Evolutionary conservation across 1,140 invertebrate genomes (phyloP).

Genomic region (Tetramorium parvispinum): DNA sequence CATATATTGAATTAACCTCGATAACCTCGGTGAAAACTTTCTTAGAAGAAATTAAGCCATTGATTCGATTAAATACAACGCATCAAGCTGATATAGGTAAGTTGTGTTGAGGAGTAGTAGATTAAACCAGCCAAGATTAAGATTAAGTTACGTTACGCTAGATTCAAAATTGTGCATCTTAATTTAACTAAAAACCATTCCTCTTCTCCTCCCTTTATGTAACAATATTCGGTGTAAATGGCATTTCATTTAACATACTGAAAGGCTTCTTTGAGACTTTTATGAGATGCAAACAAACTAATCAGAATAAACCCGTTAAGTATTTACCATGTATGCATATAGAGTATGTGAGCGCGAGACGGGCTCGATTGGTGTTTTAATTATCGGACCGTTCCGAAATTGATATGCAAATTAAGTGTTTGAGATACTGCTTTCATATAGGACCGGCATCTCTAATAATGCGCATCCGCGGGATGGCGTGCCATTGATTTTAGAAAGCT

Average conservation of each 20-base stretch:
- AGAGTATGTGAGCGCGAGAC: neutral
- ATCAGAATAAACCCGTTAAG: constrained; percentile 25
- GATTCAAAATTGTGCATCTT: neutral
- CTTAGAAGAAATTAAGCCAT: neutral
- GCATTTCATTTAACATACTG: constrained; percentile 12
- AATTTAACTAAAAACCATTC: constrained; percentile 22
- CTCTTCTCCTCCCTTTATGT: neutral
- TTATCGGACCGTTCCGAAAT: constrained; percentile 55
- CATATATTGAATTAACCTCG: neutral
- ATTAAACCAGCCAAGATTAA: neutral
- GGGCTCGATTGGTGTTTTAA: constrained; percentile 61
- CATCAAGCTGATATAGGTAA: neutral
- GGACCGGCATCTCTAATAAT: neutral
- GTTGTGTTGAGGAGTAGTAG: neutral
- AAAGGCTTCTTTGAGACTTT: neutral
- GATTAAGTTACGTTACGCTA: neutral
- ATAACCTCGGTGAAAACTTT: neutral
- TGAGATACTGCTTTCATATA: constrained; percentile 21
- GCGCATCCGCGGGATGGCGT: neutral
- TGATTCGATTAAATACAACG: neutral
- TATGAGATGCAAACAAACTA: neutral
- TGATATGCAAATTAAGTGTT: constrained; percentile 57
- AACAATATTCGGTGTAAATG: neutral
- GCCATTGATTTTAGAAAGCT: constrained; percentile 27
- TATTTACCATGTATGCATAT: constrained; percentile 27